Percentiles rank a stretch among this genome's conserved stretches.
These are phyloP conservation scores for Epinephelus coioides DNA, from an alignment of 2,797 vertebrate genomes.

Conservation along the genomic window DNA sequence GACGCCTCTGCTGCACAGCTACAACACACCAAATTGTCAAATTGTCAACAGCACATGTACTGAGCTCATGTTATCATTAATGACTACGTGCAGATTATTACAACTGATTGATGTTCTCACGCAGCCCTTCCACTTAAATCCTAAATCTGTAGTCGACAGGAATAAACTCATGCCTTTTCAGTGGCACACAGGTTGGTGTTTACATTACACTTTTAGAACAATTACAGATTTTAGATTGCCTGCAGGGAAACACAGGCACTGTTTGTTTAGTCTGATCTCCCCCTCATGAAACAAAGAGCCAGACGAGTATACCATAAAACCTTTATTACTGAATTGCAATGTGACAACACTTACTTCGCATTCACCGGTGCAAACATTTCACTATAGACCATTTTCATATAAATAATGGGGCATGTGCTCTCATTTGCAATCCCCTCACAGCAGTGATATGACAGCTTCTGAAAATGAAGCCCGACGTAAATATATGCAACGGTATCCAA, in stretches of 20 bases:
- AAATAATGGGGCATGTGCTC: slow-evolving; percentile 68
- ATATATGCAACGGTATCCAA: slow-evolving; percentile 42
- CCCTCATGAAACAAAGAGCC: slow-evolving; percentile 15
- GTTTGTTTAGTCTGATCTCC: neutral
- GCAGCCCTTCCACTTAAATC: neutral
- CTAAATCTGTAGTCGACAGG: neutral
- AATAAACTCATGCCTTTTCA: neutral
- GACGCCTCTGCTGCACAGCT: neutral
- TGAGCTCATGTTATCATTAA: neutral
- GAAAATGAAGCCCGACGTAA: slow-evolving; percentile 77
- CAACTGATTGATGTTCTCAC: neutral
- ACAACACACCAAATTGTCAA: neutral
- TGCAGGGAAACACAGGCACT: neutral
- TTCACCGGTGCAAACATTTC: slow-evolving; percentile 76
- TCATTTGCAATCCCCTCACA: slow-evolving; percentile 59
- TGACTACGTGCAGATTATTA: neutral
- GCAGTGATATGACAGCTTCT: slow-evolving; percentile 76
- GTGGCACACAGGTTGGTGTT: neutral
- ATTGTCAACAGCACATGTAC: neutral
- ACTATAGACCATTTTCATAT: slow-evolving; percentile 60
- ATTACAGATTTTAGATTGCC: neutral
- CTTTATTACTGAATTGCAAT: slow-evolving; percentile 73
- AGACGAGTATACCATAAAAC: slow-evolving; percentile 54
- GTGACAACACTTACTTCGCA: slow-evolving; percentile 64
- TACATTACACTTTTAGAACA: neutral